Evolutionary conservation across 2,888 invertebrate genomes (phyloP), one percentile per base, ranked within the genome.

Genomic region (Allacma fusca): DNA sequence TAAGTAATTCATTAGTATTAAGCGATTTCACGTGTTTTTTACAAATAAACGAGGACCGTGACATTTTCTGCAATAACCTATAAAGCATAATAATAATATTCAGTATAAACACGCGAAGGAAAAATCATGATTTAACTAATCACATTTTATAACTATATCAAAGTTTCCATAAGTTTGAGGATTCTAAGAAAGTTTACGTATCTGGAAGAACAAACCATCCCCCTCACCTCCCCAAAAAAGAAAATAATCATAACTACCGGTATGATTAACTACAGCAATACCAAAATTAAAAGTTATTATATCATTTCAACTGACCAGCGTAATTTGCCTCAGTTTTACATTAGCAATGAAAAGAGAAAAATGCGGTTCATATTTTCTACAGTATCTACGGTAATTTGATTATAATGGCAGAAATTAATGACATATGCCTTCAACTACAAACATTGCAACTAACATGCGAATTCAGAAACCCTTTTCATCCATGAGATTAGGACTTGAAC

Each of bases 101-200:
- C 50, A 50, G 50, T 50, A 50, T 50, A 50, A 50, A 50, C 50
- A 50, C n/a, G 50, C 19, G 16, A 19, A 19, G 50, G n/a, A 50
- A 50, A 50, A 50, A 34, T 34, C 50, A 50, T 50, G 50, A 50
- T 50, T 50, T 4, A 16, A 50, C 50, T 50, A 2, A 50, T 19
- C 50, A n/a, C 50, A n/a, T 50, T n/a, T 40, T 50, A n/a, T 50
- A 50, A 50, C 50, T 50, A 19, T n/a, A 50, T 50, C 50, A 50
- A 12, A 19, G 50, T 50, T n/a, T 50, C 50, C 50, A 34, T 50
- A 19, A 50, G n/a, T 50, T 16, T 50, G 50, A n/a, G 50, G 50
- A 65, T 65, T 65, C 28, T 65, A 65, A n/a, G 13, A 28, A 65
- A 65, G 24, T 28, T 65, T 65, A 50, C 50, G n/a, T 50, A 50